Evolutionary conservation across 2,113 vertebrate species (phyloP), one percentile per base, ranked within the genome.

Genomic region (Lasiurus borealis): DNA sequence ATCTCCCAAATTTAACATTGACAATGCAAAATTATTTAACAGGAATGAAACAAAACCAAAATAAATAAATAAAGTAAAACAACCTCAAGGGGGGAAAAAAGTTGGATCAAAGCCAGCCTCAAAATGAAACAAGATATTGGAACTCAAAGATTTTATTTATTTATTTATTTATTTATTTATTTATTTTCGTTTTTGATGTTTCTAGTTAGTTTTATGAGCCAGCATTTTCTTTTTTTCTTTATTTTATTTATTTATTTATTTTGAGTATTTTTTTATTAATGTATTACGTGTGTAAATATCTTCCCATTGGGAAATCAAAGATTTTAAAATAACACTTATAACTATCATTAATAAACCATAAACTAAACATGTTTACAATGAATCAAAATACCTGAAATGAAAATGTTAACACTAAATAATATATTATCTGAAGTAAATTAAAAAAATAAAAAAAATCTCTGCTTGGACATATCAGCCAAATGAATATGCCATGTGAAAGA

Each of bases 81-180:
- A 86, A 8, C 16, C 27, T 73, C 69, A 50, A 69, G 25, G 85
- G 31, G 29, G 48, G 68, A 54, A 46, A 44, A 64, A 57, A 23
- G 54, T 57, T 48, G 73, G n/a, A 59, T 52, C 11, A 76, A 64
- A 19, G 18, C 68, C 15, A 82, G n/a, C 18, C 6, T 71, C 68
- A 44, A 93, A 72, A 90, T 68, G 46, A 84, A 95, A 78, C 64
- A 86, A 86, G 25, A 71, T 89, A 25, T 72, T 62, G 29, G 46
- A 72, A 62, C 34, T 50, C 3, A 68, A 50, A 86, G 1, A 73
- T 44, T 80, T 85, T 21, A 75, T 40, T 40, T 40, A 40, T 40
- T 40, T 40, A 3, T 40, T 40, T 40, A 40, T 40, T 40, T 40
- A n/a, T n/a, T n/a, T n/a, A n/a, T n/a, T 40, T 40, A 40, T 3